Evolutionary conservation across 2,113 vertebrate species (phyloP).

Genomic region (Sebastes schlegelii): DNA sequence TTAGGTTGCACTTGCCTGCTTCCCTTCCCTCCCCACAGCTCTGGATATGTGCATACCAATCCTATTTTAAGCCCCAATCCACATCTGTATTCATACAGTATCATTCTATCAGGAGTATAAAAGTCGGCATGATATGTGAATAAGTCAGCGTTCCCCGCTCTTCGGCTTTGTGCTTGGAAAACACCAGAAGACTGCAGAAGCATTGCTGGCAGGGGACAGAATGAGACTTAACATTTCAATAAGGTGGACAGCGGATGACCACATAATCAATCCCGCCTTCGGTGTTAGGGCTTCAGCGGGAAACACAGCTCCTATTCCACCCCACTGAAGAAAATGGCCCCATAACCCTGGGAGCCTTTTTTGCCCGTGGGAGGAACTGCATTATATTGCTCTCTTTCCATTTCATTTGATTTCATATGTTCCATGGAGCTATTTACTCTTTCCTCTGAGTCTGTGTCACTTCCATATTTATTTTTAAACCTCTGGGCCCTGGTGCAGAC

Average conservation of each 20-base stretch:
- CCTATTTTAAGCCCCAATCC: conserved; percentile 63
- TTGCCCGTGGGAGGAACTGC: conserved; percentile 59
- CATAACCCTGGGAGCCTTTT: conserved; percentile 55
- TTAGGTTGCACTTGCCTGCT: conserved; percentile 74
- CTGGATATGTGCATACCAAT: conserved; percentile 44
- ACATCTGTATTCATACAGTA: conserved; percentile 67
- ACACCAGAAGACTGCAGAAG: conserved; percentile 32
- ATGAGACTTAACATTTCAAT: conserved; percentile 74
- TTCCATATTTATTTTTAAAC: conserved; percentile 85
- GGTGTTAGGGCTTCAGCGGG: conserved; percentile 41
- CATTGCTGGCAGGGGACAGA: conserved; percentile 49
- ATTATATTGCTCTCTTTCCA: conserved; percentile 76
- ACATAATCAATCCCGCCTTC: conserved; percentile 67
- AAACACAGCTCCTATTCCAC: conserved; percentile 46
- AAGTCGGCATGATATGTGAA: conserved; percentile 57
- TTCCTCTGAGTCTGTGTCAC: conserved; percentile 76
- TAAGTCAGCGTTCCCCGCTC: conserved; percentile 41
- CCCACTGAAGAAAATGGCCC: conserved; percentile 58
- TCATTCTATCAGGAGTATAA: conserved; percentile 48
- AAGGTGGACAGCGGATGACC: conserved; percentile 58
- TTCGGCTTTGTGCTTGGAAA: conserved; percentile 43
- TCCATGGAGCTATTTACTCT: conserved; percentile 81
- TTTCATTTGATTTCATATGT: conserved; percentile 81
- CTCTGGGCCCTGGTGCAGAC: conserved; percentile 79
- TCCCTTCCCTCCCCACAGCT: conserved; percentile 49